Evolutionary conservation across 2,888 invertebrate genomes (phyloP).

Genomic region (Anoplius nigerrimus): DNA sequence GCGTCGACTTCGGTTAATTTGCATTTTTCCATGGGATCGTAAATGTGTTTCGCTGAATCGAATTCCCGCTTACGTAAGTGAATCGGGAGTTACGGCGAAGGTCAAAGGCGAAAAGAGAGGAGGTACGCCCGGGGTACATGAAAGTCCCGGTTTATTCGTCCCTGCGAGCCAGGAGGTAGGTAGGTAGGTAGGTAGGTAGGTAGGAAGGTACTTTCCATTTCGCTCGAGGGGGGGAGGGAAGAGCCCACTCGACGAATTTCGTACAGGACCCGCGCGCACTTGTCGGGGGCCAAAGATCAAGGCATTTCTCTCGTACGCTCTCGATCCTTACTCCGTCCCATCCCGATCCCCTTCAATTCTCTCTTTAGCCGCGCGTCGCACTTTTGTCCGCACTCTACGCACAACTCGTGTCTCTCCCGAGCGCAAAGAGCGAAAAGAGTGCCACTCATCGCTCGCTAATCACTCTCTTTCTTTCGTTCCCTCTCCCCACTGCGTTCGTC

Average conservation of each 20-base stretch:
- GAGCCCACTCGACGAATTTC: conserved; percentile 46
- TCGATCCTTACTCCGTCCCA: neutral
- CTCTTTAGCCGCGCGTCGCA: neutral
- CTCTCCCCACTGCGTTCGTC: conserved; percentile 21
- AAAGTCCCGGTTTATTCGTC: neutral
- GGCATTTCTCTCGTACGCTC: conserved; percentile 4
- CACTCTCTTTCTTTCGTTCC: conserved; percentile 43
- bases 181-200: too few species aligned
- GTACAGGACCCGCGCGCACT: conserved; percentile 16
- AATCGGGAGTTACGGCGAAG: too few species aligned
- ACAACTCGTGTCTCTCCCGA: neutral
- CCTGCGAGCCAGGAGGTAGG: neutral
- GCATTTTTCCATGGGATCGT: too few species aligned
- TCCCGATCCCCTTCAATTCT: neutral
- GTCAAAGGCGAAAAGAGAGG: too few species aligned
- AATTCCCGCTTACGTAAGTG: too few species aligned
- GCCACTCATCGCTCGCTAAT: conserved; percentile 47
- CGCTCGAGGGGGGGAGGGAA: conserved; percentile 1
- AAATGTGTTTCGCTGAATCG: too few species aligned
- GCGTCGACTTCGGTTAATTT: too few species aligned
- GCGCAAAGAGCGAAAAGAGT: conserved; percentile 9
- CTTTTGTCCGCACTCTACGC: neutral
- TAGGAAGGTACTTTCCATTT: neutral
- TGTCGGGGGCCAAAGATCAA: conserved; percentile 34
- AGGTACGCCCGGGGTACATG: neutral